Evolutionary conservation across 2,113 vertebrate species (phyloP).

Genomic region (Nyctereutes procyonoides): DNA sequence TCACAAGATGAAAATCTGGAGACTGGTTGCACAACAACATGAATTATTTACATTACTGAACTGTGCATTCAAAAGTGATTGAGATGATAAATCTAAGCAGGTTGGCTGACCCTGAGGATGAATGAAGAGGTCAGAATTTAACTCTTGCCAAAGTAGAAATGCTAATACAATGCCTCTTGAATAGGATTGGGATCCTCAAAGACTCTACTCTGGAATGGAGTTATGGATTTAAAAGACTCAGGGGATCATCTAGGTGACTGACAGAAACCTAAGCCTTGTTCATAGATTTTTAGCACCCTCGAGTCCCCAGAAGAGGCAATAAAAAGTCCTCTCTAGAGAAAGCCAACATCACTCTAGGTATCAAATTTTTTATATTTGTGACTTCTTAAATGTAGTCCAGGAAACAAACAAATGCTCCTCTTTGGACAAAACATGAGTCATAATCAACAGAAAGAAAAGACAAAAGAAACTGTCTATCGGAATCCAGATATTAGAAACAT

Average conservation of each 20-base stretch:
- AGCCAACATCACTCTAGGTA: not conserved
- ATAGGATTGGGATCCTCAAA: not conserved
- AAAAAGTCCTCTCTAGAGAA: not conserved
- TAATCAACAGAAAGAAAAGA: not conserved
- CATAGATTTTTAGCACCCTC: not conserved
- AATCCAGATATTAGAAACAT: not conserved
- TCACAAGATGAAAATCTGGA: not conserved
- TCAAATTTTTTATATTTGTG: not conserved
- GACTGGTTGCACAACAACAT: not conserved
- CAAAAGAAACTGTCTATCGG: not conserved
- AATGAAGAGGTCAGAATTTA: not conserved
- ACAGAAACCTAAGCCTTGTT: not conserved
- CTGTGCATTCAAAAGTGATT: not conserved
- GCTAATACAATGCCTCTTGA: not conserved
- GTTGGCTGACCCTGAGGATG: not conserved
- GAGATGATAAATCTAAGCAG: not conserved
- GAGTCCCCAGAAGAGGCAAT: not conserved
- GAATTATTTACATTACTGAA: not conserved
- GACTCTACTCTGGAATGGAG: not conserved
- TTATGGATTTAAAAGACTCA: not conserved
- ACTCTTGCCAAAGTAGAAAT: not conserved
- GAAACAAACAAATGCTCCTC: not conserved
- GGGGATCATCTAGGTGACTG: not conserved
- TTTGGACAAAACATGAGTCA: not conserved
- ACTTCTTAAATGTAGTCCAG: not conserved